These are phyloP conservation scores for Paedocypris micromegethes DNA, from an alignment of 2,797 vertebrate genomes.

Conservation along the genomic window DNA sequence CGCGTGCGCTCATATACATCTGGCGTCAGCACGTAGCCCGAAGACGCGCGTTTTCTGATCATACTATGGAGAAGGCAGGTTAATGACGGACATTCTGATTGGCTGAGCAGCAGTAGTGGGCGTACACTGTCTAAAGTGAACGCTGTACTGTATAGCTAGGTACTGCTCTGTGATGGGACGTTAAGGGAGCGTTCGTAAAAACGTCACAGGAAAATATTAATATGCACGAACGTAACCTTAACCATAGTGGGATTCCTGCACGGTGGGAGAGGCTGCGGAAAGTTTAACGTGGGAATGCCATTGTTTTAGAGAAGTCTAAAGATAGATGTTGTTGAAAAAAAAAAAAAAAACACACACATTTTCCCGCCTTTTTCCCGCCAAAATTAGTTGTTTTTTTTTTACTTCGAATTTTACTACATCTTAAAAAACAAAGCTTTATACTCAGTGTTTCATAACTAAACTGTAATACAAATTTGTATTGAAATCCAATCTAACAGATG, in stretches of 20 bases:
- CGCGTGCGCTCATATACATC: constrained; percentile 95
- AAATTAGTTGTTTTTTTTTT: too few species aligned
- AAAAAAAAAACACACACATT: too few species aligned
- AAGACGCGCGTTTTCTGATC: not conserved
- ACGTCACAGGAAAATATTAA: not conserved
- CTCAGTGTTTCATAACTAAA: too few species aligned
- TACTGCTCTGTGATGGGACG: not conserved
- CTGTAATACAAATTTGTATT: too few species aligned
- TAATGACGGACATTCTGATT: constrained; percentile 5
- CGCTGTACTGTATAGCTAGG: too few species aligned
- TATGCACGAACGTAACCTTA: not conserved
- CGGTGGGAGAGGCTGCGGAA: constrained; percentile 39
- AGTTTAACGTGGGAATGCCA: constrained; percentile 11
- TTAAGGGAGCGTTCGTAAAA: too few species aligned
- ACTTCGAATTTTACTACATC: too few species aligned
- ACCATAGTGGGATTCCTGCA: constrained; percentile 43
- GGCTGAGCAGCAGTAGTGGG: not conserved
- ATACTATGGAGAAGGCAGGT: not conserved
- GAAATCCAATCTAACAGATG: too few species aligned
- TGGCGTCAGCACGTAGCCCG: constrained; percentile 86
- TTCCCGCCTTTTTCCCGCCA: too few species aligned
- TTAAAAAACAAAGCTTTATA: too few species aligned
- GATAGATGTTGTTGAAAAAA: too few species aligned
- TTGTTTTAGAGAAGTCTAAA: constrained; percentile 6
- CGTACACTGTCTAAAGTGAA: too few species aligned